Base-by-base conservation (phyloP, 2,888 invertebrate genomes). In the Philaethria dido region DNA sequence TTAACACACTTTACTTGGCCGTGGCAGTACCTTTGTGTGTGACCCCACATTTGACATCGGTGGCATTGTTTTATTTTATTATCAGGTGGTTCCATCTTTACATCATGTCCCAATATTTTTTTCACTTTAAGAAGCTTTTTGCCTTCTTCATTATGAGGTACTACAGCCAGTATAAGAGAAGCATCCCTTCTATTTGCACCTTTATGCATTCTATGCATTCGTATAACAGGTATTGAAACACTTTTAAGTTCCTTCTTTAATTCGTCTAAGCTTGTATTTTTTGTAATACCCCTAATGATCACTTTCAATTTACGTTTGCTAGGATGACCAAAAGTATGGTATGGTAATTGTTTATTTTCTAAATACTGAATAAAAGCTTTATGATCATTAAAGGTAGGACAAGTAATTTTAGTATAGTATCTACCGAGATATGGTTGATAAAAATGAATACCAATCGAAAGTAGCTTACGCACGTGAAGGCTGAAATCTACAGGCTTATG, bases 21-120 rank as follows among this genome's bases (percentile, higher is more conserved):
- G 14, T 81, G 81, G 63, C 91, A 90, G 72, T 83, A 86, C 18
- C 84, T 79, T 69, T 87, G 85, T 0, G 85, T 77, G 66, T 92
- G 92, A 0, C 89, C 90, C 84, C 87, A 91, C 68, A 78, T 80
- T 70, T 91, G 92, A 70, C 92, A 92, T 20, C 84, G 81, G 66
- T 83, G 78, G 72, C 92, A 92, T 68, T 92, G 91, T 45, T 73
- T 83, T 0, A 73, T 64, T 65, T 84, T 87, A 5, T 36, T 25
- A 14, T 75, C 68, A 1, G 85, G 85, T 8, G 82, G 81, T 72
- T 92, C 89, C 59, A 89, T 71, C 44, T 60, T 75, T 0, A 92
- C 80, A 36, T 78, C 62, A 57, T 78, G 64, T 0, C 80, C 83
- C 45, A 85, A 74, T 25, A 86, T 64, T 45, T 80, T 78, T 18